Conservation (phyloP, 64 coral and sea anemone genomes). For the Dendrophyllia cribrosa region DNA sequence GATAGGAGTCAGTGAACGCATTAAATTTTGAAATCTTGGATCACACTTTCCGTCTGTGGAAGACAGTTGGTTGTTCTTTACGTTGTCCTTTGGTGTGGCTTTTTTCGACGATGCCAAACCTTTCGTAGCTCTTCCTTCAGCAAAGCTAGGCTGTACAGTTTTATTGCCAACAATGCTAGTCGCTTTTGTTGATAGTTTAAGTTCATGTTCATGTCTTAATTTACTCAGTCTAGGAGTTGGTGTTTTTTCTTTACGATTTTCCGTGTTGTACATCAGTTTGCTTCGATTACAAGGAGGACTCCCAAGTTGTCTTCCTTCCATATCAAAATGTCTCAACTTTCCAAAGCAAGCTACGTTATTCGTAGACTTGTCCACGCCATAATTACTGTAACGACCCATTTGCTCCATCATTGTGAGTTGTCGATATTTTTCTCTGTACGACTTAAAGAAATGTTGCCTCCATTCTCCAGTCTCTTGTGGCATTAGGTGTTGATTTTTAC, state of each 20-base stretch:
- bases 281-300: neutral
- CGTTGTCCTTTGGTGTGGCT: neutral
- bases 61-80: neutral
- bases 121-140: neutral
- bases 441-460: neutral
- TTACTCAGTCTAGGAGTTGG: neutral
- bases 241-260: neutral
- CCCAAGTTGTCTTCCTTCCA: neutral
- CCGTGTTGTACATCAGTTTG: no score
- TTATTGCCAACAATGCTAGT: no score
- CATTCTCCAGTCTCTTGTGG: neutral
- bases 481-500: neutral
- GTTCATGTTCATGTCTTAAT: neutral
- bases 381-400: neutral
- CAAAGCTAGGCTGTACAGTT: neutral
- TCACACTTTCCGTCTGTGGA: neutral
- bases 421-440: neutral
- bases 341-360: neutral
- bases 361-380: neutral
- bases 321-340: neutral
- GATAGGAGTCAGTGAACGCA: conserved; percentile 10
- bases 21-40: conserved; percentile 29
- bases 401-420: neutral
- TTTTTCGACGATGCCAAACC: neutral
- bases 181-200: neutral